phyloP scores from a whole-genome alignment of 1,140 invertebrate genomes.

The Schlechtendalia chinensis region DNA sequence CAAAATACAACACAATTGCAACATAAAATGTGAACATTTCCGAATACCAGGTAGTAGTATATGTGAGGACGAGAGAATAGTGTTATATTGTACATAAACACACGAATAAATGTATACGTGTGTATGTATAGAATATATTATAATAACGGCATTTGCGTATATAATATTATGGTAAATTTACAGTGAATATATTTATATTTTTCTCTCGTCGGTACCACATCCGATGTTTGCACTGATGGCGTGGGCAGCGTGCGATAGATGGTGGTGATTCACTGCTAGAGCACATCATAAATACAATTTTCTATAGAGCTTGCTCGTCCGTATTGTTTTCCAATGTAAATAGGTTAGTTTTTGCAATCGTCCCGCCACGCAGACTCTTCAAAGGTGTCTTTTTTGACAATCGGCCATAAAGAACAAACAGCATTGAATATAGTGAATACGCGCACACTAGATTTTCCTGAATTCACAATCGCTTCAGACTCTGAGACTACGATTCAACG shows the following conservation, averaged over 20 bases:
- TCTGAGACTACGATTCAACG: neutral
- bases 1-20: neutral
- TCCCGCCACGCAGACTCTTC: neutral
- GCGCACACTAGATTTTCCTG: neutral
- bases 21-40: neutral
- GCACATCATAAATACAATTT: conserved; percentile 17
- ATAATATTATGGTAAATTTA: conserved; percentile 1
- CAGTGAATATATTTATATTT: conserved; percentile 1
- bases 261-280: neutral
- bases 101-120: neutral
- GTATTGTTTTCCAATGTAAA: conserved; percentile 33
- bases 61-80: neutral
- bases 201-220: neutral
- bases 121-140: neutral
- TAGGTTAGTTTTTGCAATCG: neutral
- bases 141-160: neutral
- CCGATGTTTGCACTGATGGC: neutral
- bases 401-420: neutral
- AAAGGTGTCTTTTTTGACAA: conserved; percentile 17
- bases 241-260: no score
- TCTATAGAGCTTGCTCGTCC: neutral
- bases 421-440: neutral
- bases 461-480: neutral
- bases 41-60: neutral
- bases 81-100: neutral